These are phyloP conservation scores for Eulemur mongoz DNA, from an alignment of 2,797 vertebrate species.

Conservation along the genomic window DNA sequence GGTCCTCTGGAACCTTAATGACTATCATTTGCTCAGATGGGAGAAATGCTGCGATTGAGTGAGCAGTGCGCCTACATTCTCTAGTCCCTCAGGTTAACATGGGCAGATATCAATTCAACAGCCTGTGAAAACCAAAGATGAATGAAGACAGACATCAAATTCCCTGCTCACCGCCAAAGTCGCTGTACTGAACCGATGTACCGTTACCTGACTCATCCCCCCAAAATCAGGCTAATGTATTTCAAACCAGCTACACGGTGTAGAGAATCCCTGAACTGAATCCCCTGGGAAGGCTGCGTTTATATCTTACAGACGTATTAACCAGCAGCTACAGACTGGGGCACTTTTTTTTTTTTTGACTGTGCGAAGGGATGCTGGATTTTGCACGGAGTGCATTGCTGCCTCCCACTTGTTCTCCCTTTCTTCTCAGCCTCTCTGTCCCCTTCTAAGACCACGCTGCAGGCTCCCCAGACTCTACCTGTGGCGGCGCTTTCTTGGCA, in stretches of 20 bases:
- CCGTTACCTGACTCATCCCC: slow-evolving; percentile 56
- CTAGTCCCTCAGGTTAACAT: slow-evolving; percentile 62
- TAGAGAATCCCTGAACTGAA: background rate
- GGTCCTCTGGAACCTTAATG: slow-evolving; percentile 34
- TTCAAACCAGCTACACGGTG: background rate
- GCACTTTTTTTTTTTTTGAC: background rate
- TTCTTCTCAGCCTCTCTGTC: slow-evolving; percentile 42
- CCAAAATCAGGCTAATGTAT: slow-evolving; percentile 60
- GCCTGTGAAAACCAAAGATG: slow-evolving; percentile 66
- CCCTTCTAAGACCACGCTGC: background rate
- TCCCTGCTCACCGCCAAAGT: slow-evolving; percentile 22
- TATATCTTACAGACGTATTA: slow-evolving; percentile 1
- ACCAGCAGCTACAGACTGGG: background rate
- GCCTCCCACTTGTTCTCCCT: slow-evolving; percentile 25
- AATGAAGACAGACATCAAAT: slow-evolving; percentile 71
- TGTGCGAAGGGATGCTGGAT: background rate
- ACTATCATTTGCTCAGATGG: slow-evolving; percentile 31
- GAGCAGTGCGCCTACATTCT: background rate
- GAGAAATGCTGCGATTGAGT: background rate
- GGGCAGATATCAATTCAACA: slow-evolving; percentile 57
- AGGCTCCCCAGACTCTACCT: slow-evolving; percentile 87
- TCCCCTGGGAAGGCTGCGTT: background rate
- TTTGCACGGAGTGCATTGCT: background rate
- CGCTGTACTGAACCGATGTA: background rate
- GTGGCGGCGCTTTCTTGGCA: slow-evolving; percentile 93